phyloP scores from a whole-genome alignment of 2,888 invertebrate genomes.

The Eutolmus rufibarbis region DNA sequence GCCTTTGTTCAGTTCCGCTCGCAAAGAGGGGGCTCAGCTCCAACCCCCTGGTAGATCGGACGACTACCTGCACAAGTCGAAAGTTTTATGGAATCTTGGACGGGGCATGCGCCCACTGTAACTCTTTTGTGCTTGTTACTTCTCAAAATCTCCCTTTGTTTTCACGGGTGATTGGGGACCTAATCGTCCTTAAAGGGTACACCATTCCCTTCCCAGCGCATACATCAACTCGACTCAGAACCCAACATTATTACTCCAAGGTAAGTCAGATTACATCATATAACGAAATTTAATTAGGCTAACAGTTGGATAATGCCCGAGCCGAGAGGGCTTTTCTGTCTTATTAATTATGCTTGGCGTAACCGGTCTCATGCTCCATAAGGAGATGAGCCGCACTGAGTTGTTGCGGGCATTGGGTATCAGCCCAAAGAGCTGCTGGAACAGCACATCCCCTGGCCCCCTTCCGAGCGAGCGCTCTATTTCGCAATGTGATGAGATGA shows the following conservation, averaged over 20 bases:
- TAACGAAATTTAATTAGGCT: background rate
- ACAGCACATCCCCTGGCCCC: background rate
- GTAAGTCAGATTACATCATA: slow-evolving; percentile 4
- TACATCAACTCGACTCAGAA: background rate
- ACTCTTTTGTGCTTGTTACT: background rate
- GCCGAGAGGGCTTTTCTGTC: background rate
- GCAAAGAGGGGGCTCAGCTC: background rate
- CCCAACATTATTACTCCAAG: background rate
- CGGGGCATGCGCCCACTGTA: background rate
- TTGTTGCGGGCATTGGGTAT: background rate
- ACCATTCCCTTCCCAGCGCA: background rate
- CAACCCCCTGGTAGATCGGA: background rate
- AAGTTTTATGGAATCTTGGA: background rate
- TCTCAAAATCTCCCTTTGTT: background rate
- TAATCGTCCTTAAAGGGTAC: background rate
- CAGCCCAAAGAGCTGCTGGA: background rate
- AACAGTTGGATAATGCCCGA: background rate
- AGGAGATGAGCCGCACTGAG: background rate
- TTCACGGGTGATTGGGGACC: background rate
- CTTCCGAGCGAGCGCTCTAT: background rate
- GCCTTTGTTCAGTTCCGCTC: background rate
- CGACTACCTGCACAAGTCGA: background rate
- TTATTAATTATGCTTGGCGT: background rate
- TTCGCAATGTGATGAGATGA: background rate
- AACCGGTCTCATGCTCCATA: background rate